phyloP scores from a whole-genome alignment of 92 coral and sea anemone species.

The Parazoanthus darwini region DNA sequence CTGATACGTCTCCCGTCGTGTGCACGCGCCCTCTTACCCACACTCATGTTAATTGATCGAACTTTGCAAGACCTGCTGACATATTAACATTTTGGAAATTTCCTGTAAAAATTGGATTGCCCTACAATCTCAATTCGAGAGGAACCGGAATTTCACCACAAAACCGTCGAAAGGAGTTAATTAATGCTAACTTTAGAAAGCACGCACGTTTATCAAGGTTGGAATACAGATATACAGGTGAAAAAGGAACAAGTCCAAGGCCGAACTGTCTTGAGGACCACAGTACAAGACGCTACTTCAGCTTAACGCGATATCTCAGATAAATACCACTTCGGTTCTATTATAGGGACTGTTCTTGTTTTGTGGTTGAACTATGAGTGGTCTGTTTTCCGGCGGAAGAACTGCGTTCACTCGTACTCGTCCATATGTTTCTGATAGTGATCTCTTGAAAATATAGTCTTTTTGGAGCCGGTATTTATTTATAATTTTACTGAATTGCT shows the following conservation, averaged over 20 bases:
- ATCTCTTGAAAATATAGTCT: conserved; percentile 11
- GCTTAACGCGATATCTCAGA: not conserved
- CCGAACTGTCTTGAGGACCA: too few species aligned
- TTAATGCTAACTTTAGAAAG: not conserved
- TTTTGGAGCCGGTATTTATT: not conserved
- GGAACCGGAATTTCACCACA: conserved; percentile 8
- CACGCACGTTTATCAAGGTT: not conserved
- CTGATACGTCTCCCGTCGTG: not conserved
- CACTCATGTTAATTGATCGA: conserved; percentile 27
- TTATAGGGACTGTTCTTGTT: not conserved
- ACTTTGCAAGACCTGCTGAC: conserved; percentile 32
- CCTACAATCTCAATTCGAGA: not conserved
- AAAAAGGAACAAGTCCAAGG: not conserved
- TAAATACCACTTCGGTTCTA: not conserved
- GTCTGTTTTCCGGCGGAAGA: conserved; percentile 27
- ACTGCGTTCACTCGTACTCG: not conserved
- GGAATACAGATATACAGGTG: not conserved
- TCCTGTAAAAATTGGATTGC: conserved; percentile 43
- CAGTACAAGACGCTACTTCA: too few species aligned
- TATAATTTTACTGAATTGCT: not conserved
- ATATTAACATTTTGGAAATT: conserved; percentile 38
- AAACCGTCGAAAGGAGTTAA: not conserved
- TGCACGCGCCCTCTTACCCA: conserved; percentile 22
- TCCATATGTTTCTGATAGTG: conserved; percentile 6
- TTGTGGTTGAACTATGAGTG: not conserved